These are phyloP conservation scores for Trichomalopsis sarcophagae DNA, from an alignment of 1,140 invertebrate genomes.

Conservation along the genomic window DNA sequence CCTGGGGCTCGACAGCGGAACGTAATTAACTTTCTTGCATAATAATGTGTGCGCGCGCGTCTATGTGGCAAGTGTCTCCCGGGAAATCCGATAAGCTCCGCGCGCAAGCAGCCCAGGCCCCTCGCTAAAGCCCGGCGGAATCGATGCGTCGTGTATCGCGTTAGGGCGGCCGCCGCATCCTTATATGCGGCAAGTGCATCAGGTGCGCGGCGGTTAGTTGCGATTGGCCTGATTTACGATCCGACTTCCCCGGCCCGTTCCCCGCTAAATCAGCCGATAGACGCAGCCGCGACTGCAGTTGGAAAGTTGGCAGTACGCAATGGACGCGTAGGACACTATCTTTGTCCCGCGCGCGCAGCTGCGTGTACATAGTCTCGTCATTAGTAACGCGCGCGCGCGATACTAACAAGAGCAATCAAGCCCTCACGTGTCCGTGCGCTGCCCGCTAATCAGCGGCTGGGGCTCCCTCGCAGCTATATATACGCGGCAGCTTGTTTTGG, in stretches of 20 bases:
- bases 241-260: too few species aligned
- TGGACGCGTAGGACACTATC: too few species aligned
- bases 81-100: slow-evolving; percentile 50
- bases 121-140: neutral
- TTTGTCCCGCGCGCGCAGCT: neutral
- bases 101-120: neutral
- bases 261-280: too few species aligned
- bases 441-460: slow-evolving; percentile 46
- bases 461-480: too few species aligned
- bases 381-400: slow-evolving; percentile 44
- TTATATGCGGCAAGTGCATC: slow-evolving; percentile 1
- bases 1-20: slow-evolving; percentile 10
- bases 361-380: slow-evolving; percentile 34
- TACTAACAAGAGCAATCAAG: slow-evolving; percentile 53
- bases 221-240: slow-evolving; percentile 13
- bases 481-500: slow-evolving; percentile 32
- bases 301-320: too few species aligned
- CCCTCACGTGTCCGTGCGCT: slow-evolving; percentile 27
- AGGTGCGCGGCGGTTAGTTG: slow-evolving; percentile 40
- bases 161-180: too few species aligned
- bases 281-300: too few species aligned
- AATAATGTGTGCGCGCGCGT: slow-evolving; percentile 28
- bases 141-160: neutral
- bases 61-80: slow-evolving; percentile 25
- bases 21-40: slow-evolving; percentile 50